Percentiles rank a stretch among this genome's conserved stretches.
These are phyloP conservation scores for Brachyalestes nurse DNA, from an alignment of 2,797 vertebrate species.

Conservation along the genomic window DNA sequence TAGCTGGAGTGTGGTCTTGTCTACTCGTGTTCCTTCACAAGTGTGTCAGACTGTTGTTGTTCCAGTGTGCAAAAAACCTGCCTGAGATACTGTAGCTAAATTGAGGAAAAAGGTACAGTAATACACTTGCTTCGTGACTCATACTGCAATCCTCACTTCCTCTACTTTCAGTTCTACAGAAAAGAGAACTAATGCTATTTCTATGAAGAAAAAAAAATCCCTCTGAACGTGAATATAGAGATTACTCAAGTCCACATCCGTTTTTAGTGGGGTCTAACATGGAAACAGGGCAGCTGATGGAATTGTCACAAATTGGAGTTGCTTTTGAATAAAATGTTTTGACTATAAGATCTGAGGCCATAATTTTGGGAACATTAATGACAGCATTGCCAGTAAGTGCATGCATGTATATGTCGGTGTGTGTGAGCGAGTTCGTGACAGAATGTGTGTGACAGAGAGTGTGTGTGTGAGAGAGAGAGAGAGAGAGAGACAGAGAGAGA, in stretches of 20 bases:
- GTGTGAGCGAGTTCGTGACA: not conserved
- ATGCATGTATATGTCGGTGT: slow-evolving; percentile 30
- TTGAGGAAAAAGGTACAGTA: slow-evolving; percentile 46
- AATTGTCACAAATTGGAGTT: not conserved
- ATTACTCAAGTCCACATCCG: slow-evolving; percentile 43
- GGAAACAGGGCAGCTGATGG: slow-evolving; percentile 17
- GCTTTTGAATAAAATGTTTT: not conserved
- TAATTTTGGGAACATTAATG: slow-evolving; percentile 70
- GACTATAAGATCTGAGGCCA: slow-evolving; percentile 27
- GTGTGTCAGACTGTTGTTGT: not conserved
- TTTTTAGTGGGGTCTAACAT: slow-evolving; percentile 25
- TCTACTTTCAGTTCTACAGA: slow-evolving; percentile 55
- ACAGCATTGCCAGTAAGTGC: slow-evolving; percentile 75
- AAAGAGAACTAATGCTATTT: slow-evolving; percentile 55
- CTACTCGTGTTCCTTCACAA: not conserved
- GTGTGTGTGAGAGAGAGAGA: not conserved
- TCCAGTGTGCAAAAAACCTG: not conserved
- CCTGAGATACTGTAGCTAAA: slow-evolving; percentile 17
- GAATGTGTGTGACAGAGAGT: not conserved
- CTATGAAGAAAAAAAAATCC: slow-evolving; percentile 50
- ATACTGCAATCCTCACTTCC: slow-evolving; percentile 54
- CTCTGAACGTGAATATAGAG: slow-evolving; percentile 46
- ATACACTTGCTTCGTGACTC: slow-evolving; percentile 29
- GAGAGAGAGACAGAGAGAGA: not conserved
- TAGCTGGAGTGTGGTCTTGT: not conserved